Conservation (phyloP, 2,797 vertebrate species). For the Clarias platycephalus region DNA sequence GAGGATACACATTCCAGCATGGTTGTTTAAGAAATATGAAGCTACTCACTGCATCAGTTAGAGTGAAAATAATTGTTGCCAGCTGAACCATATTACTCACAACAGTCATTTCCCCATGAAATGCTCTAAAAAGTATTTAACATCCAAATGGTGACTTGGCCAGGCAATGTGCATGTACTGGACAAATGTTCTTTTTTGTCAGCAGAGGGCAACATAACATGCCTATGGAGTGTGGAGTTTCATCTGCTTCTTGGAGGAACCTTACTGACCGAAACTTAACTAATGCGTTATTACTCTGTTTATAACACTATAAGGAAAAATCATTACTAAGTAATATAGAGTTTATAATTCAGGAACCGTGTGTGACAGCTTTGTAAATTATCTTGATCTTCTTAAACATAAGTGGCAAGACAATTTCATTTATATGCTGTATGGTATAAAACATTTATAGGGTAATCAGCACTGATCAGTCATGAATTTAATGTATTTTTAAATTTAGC, state of each 20-base stretch:
- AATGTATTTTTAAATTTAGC: neutral
- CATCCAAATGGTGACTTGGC: too few species aligned
- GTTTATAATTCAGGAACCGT: neutral
- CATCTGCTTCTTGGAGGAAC: neutral
- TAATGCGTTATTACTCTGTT: neutral
- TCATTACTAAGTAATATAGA: neutral
- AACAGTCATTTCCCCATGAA: too few species aligned
- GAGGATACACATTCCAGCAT: too few species aligned
- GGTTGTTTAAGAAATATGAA: too few species aligned
- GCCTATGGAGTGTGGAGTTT: neutral
- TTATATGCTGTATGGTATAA: neutral
- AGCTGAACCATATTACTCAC: too few species aligned
- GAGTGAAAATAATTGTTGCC: too few species aligned
- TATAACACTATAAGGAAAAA: neutral
- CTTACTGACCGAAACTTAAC: neutral
- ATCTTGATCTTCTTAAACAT: neutral
- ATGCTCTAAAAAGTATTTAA: too few species aligned
- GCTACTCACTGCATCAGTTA: too few species aligned
- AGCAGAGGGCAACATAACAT: constrained; percentile 40
- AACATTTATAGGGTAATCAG: neutral
- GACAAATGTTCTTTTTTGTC: neutral
- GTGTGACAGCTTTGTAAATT: neutral
- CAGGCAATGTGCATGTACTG: neutral
- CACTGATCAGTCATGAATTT: neutral
- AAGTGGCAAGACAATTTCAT: neutral